phyloP scores from a whole-genome alignment of 2,888 invertebrate species.

The Lasius fuliginosus region DNA sequence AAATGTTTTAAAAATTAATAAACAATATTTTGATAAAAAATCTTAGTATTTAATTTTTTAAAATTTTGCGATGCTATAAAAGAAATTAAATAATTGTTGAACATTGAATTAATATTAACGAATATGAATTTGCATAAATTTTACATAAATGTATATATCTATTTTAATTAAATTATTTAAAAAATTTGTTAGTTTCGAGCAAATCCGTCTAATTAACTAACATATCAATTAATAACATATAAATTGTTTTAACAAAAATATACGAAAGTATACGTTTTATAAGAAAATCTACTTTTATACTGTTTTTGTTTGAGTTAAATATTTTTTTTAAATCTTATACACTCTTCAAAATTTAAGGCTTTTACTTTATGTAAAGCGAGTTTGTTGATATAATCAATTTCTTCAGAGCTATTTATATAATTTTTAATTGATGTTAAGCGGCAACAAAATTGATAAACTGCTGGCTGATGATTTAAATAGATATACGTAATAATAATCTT shows the following conservation, averaged over 20 bases:
- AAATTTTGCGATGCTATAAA: background rate
- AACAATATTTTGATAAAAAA: background rate
- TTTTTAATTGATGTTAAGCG: slow-evolving; percentile 13
- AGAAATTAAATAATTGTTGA: background rate
- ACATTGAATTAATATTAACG: background rate
- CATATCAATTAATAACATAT: background rate
- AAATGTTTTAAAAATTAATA: background rate
- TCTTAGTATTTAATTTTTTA: background rate
- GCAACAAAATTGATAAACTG: slow-evolving; percentile 3
- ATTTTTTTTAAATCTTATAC: background rate
- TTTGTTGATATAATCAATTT: background rate
- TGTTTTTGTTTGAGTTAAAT: background rate
- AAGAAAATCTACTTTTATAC: background rate
- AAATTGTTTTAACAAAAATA: background rate
- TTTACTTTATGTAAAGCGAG: background rate
- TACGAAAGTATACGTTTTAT: too few relatives aligned
- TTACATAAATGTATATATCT: background rate
- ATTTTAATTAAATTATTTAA: background rate
- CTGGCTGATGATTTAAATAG: background rate
- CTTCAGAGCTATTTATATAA: background rate
- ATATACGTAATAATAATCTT: background rate
- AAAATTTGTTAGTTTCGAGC: too few relatives aligned
- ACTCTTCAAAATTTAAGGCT: background rate
- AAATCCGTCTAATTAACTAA: background rate
- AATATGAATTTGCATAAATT: background rate